Conservation (phyloP, 2,113 vertebrate species). For the Colistium nudipinnis region DNA sequence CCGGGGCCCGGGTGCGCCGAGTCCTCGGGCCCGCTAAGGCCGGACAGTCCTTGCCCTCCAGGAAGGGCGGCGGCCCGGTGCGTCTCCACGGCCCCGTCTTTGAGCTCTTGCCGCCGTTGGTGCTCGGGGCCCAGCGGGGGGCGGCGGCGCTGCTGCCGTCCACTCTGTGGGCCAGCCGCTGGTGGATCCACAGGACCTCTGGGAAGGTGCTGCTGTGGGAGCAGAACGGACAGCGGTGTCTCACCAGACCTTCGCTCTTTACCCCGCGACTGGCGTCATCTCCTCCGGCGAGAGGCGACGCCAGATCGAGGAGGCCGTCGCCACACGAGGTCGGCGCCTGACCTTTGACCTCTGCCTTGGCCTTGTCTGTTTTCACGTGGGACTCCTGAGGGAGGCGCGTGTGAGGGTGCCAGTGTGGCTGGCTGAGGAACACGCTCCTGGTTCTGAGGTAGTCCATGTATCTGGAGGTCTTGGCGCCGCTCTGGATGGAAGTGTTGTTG, state of each 20-base stretch:
- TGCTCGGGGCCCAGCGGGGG: slow-evolving; percentile 88
- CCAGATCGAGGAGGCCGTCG: slow-evolving; percentile 70
- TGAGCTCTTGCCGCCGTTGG: slow-evolving; percentile 80
- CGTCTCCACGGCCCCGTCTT: slow-evolving; percentile 86
- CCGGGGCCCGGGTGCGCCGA: slow-evolving; percentile 87
- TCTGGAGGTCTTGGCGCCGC: slow-evolving; percentile 75
- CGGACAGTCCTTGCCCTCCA: slow-evolving; percentile 93
- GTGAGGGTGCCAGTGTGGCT: slow-evolving; percentile 75
- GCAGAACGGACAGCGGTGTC: slow-evolving; percentile 91
- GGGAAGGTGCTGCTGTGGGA: slow-evolving; percentile 90
- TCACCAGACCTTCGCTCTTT: slow-evolving; percentile 81
- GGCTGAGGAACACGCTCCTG: slow-evolving; percentile 82
- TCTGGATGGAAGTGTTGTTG: slow-evolving; percentile 54
- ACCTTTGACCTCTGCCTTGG: slow-evolving; percentile 50
- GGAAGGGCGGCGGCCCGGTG: slow-evolving; percentile 90
- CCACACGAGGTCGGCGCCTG: slow-evolving; percentile 32
- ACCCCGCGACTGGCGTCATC: slow-evolving; percentile 21
- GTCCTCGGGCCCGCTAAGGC: slow-evolving; percentile 85
- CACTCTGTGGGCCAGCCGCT: slow-evolving; percentile 90
- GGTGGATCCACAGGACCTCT: slow-evolving; percentile 96
- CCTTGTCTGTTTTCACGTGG: slow-evolving; percentile 54
- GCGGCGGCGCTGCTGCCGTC: slow-evolving; percentile 84
- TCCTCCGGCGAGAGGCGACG: slow-evolving; percentile 27
- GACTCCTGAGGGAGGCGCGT: slow-evolving; percentile 53
- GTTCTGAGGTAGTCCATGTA: slow-evolving; percentile 78